Conservation (phyloP, 2,797 vertebrate genomes). For the Pangasius macronema region DNA sequence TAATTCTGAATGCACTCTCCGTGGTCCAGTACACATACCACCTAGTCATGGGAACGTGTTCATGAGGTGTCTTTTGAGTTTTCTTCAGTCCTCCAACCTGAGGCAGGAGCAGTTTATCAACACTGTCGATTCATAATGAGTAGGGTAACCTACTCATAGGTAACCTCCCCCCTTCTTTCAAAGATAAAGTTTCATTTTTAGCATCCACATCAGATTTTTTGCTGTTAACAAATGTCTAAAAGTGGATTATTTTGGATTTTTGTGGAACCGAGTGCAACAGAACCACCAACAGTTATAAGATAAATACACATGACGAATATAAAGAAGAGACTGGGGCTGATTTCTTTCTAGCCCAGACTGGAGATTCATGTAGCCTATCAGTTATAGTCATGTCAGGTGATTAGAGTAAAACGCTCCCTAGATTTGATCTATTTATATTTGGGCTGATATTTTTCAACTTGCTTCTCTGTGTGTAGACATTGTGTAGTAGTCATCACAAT, state of each 20-base stretch:
- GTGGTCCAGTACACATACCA: conserved; percentile 67
- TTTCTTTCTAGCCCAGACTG: neutral
- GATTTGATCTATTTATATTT: neutral
- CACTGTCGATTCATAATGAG: conserved; percentile 32
- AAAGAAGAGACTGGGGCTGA: neutral
- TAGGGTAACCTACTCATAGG: too few relatives aligned
- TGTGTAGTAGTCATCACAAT: too few relatives aligned
- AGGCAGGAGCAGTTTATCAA: conserved; percentile 10
- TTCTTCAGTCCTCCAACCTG: conserved; percentile 48
- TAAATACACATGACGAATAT: neutral
- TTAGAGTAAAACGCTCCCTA: neutral
- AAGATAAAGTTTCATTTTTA: neutral
- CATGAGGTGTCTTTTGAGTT: conserved; percentile 19
- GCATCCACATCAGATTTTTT: neutral
- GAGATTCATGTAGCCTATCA: neutral
- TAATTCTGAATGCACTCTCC: conserved; percentile 68
- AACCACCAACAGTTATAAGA: neutral
- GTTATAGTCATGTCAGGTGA: neutral
- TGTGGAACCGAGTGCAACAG: neutral
- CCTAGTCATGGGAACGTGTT: conserved; percentile 68
- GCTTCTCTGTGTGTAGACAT: too few relatives aligned
- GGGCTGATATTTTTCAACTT: neutral
- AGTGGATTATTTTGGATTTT: neutral
- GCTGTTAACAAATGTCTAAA: neutral
- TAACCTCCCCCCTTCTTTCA: neutral